Conservation (phyloP, 2,888 invertebrate species). For the Eutolmus rufibarbis region DNA sequence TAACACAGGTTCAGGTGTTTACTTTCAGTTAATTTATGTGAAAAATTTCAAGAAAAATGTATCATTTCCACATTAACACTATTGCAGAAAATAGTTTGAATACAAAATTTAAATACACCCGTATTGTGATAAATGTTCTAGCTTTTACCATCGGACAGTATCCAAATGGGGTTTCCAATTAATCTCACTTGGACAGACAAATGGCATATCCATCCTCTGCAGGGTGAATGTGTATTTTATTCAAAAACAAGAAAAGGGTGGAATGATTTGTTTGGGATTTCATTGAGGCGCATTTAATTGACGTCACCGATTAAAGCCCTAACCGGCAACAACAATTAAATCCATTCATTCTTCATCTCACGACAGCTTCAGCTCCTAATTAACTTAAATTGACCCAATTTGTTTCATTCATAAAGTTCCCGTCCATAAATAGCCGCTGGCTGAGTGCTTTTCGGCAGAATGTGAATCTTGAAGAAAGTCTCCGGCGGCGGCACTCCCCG, state of each 20-base stretch:
- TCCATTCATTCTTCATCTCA: constrained; percentile 43
- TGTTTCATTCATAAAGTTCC: constrained; percentile 41
- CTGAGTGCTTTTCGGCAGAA: neutral
- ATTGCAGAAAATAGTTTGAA: neutral
- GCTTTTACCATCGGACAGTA: neutral
- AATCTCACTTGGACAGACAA: neutral
- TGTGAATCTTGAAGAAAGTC: constrained; percentile 7
- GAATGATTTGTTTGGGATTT: neutral
- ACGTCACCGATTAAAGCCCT: neutral
- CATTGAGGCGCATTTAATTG: neutral
- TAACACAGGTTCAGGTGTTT: too few species aligned
- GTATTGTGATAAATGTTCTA: neutral
- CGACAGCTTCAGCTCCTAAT: constrained; percentile 42
- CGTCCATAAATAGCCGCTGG: constrained; percentile 33
- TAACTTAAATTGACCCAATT: constrained; percentile 47
- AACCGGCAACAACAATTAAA: constrained; percentile 35
- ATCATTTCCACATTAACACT: neutral
- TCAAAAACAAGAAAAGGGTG: neutral
- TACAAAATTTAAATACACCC: neutral
- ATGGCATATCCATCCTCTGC: neutral
- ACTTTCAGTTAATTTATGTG: too few species aligned
- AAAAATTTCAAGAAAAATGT: neutral
- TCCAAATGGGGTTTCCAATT: neutral
- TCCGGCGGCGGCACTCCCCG: neutral
- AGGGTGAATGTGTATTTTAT: neutral